Evolutionary conservation across 1,140 invertebrate species (phyloP), one percentile per base, ranked within the genome.

Genomic region (Zaprionus ghesquierei): DNA sequence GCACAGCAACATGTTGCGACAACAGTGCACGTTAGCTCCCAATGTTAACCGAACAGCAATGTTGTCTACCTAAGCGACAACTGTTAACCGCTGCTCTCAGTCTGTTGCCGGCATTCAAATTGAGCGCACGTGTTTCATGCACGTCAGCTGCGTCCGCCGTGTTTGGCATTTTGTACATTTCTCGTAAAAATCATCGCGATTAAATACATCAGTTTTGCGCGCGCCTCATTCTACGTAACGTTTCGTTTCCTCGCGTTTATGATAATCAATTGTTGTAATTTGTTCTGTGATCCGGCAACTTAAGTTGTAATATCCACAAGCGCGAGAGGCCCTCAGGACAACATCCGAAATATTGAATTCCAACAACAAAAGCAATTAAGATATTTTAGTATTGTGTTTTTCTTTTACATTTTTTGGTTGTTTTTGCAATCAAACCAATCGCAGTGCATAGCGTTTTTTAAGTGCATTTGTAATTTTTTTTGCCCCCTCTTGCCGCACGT

Each of bases 21-120:
- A 72, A 68, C 63, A 72, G 55, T n/a, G 23, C 22, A 29, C 69
- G 69, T 46, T 72, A 68, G 12, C 15, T 20, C 15, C 5, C 20
- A 13, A 55, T 65, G 68, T 75, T 56, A 15, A 31, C 0, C 35
- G 64, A 64, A 60, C 61, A 59, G 68, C 27, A 29, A 31, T 51
- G 33, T 41, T 25, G 71, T 63, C 54, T 44, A 69, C 66, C 20
- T 59, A 29, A 20, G 59, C 33, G 46, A 6, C 58, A 55, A 49
- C 58, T 66, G 62, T 76, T 72, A 54, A 23, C 22, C 20, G 10
- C 29, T 55, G 33, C 33, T 15, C 35, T 72, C 58, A 77, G 75
- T 77, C 70, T 65, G 69, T 74, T 69, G 75, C 75, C 75, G 75
- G 75, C 75, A 74, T 74, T 77, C 70, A 73, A 77, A 69, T 54